Evolutionary conservation across 2,888 invertebrate species (phyloP).

Genomic region (Drosophila atripex): DNA sequence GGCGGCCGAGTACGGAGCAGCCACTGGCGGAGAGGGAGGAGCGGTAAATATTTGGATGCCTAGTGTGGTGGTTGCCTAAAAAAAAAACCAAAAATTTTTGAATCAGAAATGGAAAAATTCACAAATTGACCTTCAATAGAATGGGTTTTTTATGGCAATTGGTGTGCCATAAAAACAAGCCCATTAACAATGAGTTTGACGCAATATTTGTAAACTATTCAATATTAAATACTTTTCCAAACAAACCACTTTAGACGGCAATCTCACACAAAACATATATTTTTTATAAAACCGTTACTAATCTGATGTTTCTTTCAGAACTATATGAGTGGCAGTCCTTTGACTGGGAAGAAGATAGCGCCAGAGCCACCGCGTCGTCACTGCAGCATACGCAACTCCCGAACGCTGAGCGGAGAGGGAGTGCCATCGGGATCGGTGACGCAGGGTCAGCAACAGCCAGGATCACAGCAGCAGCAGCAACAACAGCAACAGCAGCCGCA

Average conservation of each 20-base stretch:
- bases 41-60: conserved; percentile 42
- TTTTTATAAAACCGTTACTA: background rate
- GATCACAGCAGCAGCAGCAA: conserved; percentile 40
- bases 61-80: background rate
- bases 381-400: conserved; percentile 84
- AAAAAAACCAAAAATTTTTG: no score
- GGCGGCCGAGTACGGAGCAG: conserved; percentile 82
- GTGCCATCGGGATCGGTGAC: conserved; percentile 42
- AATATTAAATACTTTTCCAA: background rate
- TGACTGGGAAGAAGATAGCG: conserved; percentile 90
- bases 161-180: background rate
- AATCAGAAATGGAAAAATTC: background rate
- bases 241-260: background rate
- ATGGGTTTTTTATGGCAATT: background rate
- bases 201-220: background rate
- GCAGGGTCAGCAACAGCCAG: conserved; percentile 45
- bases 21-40: conserved; percentile 59
- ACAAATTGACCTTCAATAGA: background rate
- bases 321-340: conserved; percentile 88
- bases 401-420: conserved; percentile 68
- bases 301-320: conserved; percentile 77
- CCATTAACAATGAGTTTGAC: background rate
- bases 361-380: conserved; percentile 92
- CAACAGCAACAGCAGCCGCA: conserved; percentile 56
- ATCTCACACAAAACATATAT: background rate